Conservation (phyloP, 1,140 invertebrate genomes). For the Nylanderia fulva region DNA sequence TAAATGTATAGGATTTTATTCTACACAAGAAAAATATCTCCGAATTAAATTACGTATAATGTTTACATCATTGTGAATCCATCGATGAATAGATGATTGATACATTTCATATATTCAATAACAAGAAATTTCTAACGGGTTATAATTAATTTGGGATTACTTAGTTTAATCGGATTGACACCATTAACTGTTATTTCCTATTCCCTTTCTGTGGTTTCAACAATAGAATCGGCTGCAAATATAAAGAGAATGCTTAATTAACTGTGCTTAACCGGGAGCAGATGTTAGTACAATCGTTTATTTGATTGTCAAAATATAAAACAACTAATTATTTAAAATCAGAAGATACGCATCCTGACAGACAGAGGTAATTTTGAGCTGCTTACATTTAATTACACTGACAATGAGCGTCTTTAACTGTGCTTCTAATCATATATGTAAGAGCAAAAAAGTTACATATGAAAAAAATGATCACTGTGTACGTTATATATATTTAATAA, state of each 20-base stretch:
- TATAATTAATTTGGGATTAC: constrained; percentile 4
- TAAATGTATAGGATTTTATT: background rate
- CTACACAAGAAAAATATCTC: background rate
- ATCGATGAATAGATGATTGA: background rate
- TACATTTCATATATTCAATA: background rate
- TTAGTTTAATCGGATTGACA: constrained; percentile 29
- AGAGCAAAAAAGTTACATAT: background rate
- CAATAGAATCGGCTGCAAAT: background rate
- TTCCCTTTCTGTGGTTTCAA: constrained; percentile 13
- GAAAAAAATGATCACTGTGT: background rate
- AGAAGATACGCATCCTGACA: background rate
- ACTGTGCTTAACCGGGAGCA: background rate
- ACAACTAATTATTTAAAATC: background rate
- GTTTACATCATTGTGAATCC: background rate
- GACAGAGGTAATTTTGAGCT: no score
- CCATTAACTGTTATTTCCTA: background rate
- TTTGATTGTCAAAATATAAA: background rate
- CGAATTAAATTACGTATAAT: background rate
- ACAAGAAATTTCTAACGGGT: background rate
- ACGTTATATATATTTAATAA: background rate
- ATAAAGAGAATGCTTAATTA: constrained; percentile 46
- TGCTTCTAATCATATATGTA: background rate
- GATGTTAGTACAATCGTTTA: background rate
- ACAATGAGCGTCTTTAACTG: background rate
- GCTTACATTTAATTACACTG: no score